Percentiles rank a stretch among this genome's conserved stretches.
Conservation (phyloP, 1,140 invertebrate species). For the Drepana arcuata region DNA sequence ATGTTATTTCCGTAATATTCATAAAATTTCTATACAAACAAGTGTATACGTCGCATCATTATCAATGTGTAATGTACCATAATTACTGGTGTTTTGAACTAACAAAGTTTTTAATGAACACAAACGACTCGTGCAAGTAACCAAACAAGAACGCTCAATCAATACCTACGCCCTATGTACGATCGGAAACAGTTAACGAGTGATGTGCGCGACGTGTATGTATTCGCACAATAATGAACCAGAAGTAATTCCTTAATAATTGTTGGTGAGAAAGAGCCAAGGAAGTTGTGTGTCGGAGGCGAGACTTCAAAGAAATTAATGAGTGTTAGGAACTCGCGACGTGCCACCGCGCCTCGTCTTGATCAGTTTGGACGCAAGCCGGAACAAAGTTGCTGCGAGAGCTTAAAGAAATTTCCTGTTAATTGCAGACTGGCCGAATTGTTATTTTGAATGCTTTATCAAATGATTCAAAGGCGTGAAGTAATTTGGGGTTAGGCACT, state of each 20-base stretch:
- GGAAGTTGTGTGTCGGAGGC: constrained; percentile 39
- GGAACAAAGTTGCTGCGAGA: constrained; percentile 40
- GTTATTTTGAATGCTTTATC: constrained; percentile 24
- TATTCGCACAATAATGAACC: constrained; percentile 35
- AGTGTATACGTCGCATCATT: too few species aligned
- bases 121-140: too few species aligned
- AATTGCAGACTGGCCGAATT: constrained; percentile 38
- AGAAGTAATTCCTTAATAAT: constrained; percentile 52
- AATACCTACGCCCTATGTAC: constrained; percentile 16
- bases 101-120: too few species aligned
- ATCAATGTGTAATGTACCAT: too few species aligned
- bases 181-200: constrained; percentile 28
- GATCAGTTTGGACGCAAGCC: constrained; percentile 46
- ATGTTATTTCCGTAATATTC: too few species aligned
- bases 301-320: constrained; percentile 65
- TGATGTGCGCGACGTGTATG: constrained; percentile 11
- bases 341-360: constrained; percentile 49
- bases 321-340: constrained; percentile 63
- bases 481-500: too few species aligned
- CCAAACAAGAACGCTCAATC: constrained; percentile 19
- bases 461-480: constrained; percentile 26
- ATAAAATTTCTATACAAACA: too few species aligned
- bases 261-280: constrained; percentile 31
- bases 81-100: too few species aligned
- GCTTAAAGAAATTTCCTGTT: constrained; percentile 52